These are phyloP conservation scores for Gopherus flavomarginatus DNA, from an alignment of 2,113 vertebrate species.

Conservation along the genomic window DNA sequence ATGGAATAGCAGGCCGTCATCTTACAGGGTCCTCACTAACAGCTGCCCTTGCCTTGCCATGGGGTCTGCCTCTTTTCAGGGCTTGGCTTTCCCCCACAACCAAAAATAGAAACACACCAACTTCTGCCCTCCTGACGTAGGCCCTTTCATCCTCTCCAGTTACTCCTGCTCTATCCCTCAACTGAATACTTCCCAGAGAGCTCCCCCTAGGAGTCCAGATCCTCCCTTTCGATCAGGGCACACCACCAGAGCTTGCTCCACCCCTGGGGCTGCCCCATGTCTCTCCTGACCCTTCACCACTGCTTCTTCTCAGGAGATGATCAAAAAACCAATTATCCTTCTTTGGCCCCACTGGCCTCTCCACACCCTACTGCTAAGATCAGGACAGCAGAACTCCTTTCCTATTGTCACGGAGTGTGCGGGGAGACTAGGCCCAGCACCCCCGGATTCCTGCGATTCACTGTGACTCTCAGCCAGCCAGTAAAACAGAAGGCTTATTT, in stretches of 20 bases:
- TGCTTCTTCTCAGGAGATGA: not conserved
- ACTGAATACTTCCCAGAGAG: not conserved
- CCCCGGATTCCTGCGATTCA: no score
- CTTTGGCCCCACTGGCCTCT: not conserved
- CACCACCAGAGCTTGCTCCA: not conserved
- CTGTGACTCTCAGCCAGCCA: no score
- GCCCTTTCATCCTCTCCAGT: not conserved
- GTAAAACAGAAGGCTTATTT: no score
- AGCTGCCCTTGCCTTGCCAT: not conserved
- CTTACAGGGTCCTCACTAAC: not conserved
- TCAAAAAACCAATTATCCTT: not conserved
- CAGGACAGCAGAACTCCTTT: not conserved
- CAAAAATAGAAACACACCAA: not conserved
- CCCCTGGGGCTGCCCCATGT: not conserved
- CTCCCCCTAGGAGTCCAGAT: not conserved
- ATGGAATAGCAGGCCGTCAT: not conserved
- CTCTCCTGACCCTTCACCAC: not conserved
- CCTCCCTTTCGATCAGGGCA: not conserved
- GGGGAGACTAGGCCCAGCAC: no score
- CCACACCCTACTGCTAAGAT: not conserved
- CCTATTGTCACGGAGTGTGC: no score
- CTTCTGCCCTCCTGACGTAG: not conserved
- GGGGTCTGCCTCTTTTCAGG: not conserved
- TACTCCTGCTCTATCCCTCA: not conserved
- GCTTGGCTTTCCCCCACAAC: not conserved